Conservation (phyloP, 2,888 invertebrate species). For the Subacronicta megacephala region DNA sequence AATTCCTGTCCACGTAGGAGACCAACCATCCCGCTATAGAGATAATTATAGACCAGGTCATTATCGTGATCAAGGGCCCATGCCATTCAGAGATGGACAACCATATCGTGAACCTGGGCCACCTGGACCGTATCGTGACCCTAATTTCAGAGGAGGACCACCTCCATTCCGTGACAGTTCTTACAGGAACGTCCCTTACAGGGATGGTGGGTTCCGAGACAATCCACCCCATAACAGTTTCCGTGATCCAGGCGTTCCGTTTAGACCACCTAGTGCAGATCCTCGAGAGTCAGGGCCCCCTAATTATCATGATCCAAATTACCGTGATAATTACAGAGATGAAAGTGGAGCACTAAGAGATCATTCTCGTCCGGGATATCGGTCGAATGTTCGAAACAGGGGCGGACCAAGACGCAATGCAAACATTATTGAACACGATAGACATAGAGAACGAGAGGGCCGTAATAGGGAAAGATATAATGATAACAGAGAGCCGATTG, state of each 20-base stretch:
- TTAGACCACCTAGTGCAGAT: slow-evolving; percentile 79
- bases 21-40: slow-evolving; percentile 75
- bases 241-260: slow-evolving; percentile 76
- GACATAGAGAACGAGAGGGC: slow-evolving; percentile 82
- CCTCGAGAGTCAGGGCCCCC: slow-evolving; percentile 74
- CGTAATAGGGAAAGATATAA: slow-evolving; percentile 80
- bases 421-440: slow-evolving; percentile 74
- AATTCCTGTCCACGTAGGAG: slow-evolving; percentile 82
- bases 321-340: slow-evolving; percentile 79
- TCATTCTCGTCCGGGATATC: slow-evolving; percentile 71
- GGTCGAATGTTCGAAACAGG: slow-evolving; percentile 72
- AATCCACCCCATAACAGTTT: slow-evolving; percentile 75
- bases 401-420: slow-evolving; percentile 78
- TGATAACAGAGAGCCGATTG: slow-evolving; percentile 79
- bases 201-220: slow-evolving; percentile 80
- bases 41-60: slow-evolving; percentile 80
- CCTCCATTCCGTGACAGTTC: slow-evolving; percentile 77
- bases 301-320: slow-evolving; percentile 79
- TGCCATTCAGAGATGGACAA: slow-evolving; percentile 76
- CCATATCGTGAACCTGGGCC: slow-evolving; percentile 74
- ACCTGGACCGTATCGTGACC: slow-evolving; percentile 73
- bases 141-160: slow-evolving; percentile 77
- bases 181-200: slow-evolving; percentile 77
- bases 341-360: slow-evolving; percentile 75
- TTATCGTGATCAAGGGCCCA: slow-evolving; percentile 80